Evolutionary conservation across 2,113 vertebrate genomes (phyloP).

Genomic region (Ceyx melanurus): DNA sequence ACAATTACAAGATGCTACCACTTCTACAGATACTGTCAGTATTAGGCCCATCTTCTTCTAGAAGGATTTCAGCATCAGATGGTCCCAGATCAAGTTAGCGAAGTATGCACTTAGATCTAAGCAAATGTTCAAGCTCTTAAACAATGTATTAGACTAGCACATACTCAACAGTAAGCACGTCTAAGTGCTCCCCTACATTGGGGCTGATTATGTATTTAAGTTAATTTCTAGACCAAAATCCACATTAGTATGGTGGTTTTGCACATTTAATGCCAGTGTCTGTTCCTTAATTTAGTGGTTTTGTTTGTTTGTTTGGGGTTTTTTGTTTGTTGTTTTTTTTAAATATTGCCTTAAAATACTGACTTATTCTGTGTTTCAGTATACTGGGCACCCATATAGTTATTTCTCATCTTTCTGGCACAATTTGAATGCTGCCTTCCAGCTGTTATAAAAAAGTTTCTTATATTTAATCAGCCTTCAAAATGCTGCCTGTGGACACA

Average conservation of each 20-base stretch:
- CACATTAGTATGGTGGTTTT: background rate
- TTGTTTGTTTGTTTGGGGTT: too few species aligned
- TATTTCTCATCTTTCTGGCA: background rate
- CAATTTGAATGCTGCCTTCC: background rate
- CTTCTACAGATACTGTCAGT: background rate
- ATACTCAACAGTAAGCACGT: background rate
- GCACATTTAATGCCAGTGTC: background rate
- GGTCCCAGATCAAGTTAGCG: background rate
- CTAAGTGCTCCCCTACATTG: background rate
- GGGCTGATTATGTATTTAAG: background rate
- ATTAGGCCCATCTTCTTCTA: background rate
- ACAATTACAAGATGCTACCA: background rate
- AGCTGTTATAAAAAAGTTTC: background rate
- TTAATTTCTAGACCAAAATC: background rate
- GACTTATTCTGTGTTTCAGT: background rate
- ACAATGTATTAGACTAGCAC: background rate
- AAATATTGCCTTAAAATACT: background rate
- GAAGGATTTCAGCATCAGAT: background rate
- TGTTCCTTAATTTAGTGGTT: background rate
- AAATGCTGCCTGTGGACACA: constrained; percentile 20
- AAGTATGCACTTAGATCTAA: background rate
- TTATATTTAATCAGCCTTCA: constrained; percentile 6
- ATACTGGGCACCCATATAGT: background rate
- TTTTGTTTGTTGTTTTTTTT: background rate
- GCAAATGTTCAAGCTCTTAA: background rate